Percentiles rank a stretch among this genome's conserved stretches.
These are phyloP conservation scores for Onychostoma macrolepis DNA, from an alignment of 2,113 vertebrate genomes.

Conservation along the genomic window DNA sequence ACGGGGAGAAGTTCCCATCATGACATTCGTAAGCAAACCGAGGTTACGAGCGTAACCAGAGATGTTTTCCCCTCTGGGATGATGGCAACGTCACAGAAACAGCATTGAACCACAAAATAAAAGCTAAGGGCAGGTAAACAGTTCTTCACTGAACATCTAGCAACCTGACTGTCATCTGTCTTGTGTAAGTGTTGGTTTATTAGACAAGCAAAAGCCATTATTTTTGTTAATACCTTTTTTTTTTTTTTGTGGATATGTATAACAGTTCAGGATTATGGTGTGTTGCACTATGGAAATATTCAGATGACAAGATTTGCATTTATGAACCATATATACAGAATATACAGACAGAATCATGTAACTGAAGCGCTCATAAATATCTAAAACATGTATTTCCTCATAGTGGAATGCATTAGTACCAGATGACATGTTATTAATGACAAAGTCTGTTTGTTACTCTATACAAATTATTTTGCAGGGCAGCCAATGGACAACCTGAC, in stretches of 20 bases:
- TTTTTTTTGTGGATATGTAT: background rate
- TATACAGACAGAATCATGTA: background rate
- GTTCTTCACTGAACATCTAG: background rate
- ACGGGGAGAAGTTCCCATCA: too few species aligned
- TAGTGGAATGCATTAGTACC: background rate
- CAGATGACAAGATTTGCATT: background rate
- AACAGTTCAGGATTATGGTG: background rate
- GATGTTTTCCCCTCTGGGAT: background rate
- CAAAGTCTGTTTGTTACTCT: background rate
- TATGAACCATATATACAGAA: background rate
- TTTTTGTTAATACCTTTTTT: background rate
- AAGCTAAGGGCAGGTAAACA: background rate
- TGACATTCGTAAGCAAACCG: too few species aligned
- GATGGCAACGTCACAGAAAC: constrained; percentile 14
- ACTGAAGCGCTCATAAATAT: background rate
- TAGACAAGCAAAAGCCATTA: background rate
- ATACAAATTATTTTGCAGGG: background rate
- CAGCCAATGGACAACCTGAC: background rate
- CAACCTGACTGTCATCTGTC: background rate
- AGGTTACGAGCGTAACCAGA: too few species aligned
- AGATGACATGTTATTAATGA: background rate
- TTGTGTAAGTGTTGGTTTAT: constrained; percentile 13
- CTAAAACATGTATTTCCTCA: background rate
- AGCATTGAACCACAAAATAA: background rate
- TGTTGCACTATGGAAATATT: background rate